Evolutionary conservation across 1,140 invertebrate species (phyloP).

Genomic region (Helicoverpa armigera): DNA sequence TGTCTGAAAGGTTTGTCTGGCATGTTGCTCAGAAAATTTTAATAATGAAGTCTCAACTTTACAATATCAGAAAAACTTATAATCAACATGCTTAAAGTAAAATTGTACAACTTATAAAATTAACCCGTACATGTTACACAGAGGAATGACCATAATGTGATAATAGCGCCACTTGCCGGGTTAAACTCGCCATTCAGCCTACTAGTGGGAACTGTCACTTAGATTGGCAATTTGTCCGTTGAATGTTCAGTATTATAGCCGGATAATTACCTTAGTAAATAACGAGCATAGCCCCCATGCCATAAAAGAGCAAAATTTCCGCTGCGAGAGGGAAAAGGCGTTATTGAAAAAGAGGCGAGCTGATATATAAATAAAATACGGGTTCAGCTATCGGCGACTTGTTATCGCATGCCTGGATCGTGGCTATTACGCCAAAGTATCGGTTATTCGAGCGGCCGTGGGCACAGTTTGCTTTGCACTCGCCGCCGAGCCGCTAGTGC

Average conservation of each 20-base stretch:
- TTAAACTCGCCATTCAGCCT: constrained; percentile 42
- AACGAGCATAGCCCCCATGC: constrained; percentile 78
- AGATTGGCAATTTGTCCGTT: constrained; percentile 74
- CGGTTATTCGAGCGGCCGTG: constrained; percentile 81
- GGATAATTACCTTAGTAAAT: constrained; percentile 83
- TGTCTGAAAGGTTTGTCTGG: no score
- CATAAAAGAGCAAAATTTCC: constrained; percentile 85
- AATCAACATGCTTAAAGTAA: neutral
- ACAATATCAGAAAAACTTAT: no score
- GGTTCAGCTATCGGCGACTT: constrained; percentile 86
- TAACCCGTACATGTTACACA: constrained; percentile 18
- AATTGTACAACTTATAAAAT: neutral
- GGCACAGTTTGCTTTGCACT: constrained; percentile 84
- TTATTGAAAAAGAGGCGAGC: constrained; percentile 86
- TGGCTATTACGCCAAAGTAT: constrained; percentile 82
- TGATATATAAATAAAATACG: constrained; percentile 87
- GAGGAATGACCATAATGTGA: constrained; percentile 5
- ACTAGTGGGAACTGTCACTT: constrained; percentile 62
- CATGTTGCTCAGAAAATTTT: no score
- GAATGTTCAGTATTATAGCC: constrained; percentile 78
- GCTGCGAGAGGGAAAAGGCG: constrained; percentile 81
- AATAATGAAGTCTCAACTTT: no score
- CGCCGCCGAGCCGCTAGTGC: constrained; percentile 69
- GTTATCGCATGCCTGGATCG: constrained; percentile 85
- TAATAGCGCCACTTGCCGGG: constrained; percentile 15